These are phyloP conservation scores for Chelon labrosus DNA, from an alignment of 2,797 vertebrate species.

Conservation along the genomic window DNA sequence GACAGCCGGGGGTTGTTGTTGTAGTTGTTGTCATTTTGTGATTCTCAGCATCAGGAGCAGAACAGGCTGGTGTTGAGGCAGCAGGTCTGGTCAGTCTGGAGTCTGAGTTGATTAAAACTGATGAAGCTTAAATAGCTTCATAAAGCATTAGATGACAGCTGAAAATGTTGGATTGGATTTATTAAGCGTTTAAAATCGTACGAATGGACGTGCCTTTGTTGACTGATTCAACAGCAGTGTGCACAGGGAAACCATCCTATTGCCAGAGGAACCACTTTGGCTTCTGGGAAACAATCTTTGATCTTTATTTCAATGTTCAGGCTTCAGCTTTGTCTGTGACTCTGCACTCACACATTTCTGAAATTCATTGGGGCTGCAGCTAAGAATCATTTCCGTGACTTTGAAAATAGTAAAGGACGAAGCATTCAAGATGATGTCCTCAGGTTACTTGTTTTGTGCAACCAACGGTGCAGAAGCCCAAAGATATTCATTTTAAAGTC, in stretches of 20 bases:
- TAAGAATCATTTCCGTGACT: too few species aligned
- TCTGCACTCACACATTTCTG: neutral
- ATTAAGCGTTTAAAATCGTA: conserved; percentile 11
- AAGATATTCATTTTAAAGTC: neutral
- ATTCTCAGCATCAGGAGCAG: conserved; percentile 31
- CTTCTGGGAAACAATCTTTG: neutral
- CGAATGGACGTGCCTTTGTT: conserved; percentile 7
- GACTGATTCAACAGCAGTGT: neutral
- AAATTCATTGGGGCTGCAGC: neutral
- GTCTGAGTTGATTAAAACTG: conserved; percentile 61
- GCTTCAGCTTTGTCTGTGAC: neutral
- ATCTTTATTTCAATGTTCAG: neutral
- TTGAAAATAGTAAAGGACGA: too few species aligned
- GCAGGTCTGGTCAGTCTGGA: conserved; percentile 48
- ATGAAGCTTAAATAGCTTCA: conserved; percentile 62
- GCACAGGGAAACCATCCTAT: neutral
- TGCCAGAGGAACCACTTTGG: neutral
- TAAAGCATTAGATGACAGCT: conserved; percentile 39
- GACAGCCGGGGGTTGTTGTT: conserved; percentile 56
- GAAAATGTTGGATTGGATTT: conserved; percentile 30
- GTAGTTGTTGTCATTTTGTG: conserved; percentile 48
- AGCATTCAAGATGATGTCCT: neutral
- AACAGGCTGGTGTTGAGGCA: conserved; percentile 29
- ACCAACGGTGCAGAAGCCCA: neutral
- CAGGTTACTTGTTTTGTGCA: neutral